These are phyloP conservation scores for Etheostoma spectabile DNA, from an alignment of 2,113 vertebrate species.

Conservation along the genomic window DNA sequence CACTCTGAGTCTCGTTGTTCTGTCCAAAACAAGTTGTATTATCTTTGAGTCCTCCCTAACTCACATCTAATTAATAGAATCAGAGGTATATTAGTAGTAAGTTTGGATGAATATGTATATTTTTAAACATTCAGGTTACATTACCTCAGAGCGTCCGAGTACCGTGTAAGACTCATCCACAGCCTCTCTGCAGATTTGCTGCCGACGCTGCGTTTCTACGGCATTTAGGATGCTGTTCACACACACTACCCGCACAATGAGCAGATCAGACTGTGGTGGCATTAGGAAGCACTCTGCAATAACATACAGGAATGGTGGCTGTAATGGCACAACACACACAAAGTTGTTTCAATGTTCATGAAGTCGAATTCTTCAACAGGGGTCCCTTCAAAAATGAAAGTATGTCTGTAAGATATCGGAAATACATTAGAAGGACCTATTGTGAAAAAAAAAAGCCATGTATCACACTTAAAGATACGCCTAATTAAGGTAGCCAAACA, in stretches of 20 bases:
- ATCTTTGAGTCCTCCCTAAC: constrained; percentile 79
- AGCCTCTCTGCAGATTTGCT: constrained; percentile 81
- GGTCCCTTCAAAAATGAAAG: too few relatives aligned
- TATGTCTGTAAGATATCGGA: too few relatives aligned
- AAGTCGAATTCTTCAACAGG: too few relatives aligned
- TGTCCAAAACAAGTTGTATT: constrained; percentile 74
- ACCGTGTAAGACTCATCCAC: constrained; percentile 84
- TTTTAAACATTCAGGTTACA: not conserved
- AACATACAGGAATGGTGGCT: not conserved
- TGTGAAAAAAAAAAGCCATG: too few relatives aligned
- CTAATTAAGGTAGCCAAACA: too few relatives aligned
- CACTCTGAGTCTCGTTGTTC: constrained; percentile 76
- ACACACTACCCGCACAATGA: constrained; percentile 77
- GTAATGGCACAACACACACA: not conserved
- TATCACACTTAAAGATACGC: too few relatives aligned
- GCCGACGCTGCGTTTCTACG: constrained; percentile 84
- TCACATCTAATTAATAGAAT: constrained; percentile 78
- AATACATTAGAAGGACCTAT: too few relatives aligned
- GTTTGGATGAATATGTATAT: not conserved
- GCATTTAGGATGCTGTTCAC: constrained; percentile 82
- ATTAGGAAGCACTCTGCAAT: constrained; percentile 83
- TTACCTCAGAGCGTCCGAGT: not conserved
- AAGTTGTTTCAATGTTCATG: not conserved
- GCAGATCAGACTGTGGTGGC: constrained; percentile 76
- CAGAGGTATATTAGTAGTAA: not conserved